These are phyloP conservation scores for Gallirallus australis DNA, from an alignment of 2,797 vertebrate species.

Conservation along the genomic window DNA sequence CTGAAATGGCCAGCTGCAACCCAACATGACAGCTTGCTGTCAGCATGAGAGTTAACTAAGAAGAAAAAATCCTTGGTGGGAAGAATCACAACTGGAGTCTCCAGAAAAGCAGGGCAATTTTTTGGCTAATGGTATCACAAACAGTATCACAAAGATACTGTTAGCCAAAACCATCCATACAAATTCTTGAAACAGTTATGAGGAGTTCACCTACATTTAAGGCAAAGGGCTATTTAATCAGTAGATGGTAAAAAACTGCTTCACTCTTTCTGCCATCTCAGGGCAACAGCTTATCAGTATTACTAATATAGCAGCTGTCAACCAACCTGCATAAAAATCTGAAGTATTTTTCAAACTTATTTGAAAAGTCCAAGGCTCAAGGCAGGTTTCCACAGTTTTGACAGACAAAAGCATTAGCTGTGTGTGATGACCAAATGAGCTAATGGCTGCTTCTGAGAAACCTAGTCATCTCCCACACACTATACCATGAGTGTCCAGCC, in stretches of 20 bases:
- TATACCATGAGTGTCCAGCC: not conserved
- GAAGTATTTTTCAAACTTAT: not conserved
- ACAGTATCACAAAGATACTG: not conserved
- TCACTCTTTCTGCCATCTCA: not conserved
- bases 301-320: not conserved
- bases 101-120: not conserved
- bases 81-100: not conserved
- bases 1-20: fast-evolving
- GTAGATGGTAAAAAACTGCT: not conserved
- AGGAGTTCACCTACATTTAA: not conserved
- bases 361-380: not conserved
- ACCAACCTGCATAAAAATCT: not conserved
- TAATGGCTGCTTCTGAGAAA: not conserved
- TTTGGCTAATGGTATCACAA: not conserved
- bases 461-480: not conserved
- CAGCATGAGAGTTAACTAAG: not conserved
- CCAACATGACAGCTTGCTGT: not conserved
- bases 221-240: not conserved
- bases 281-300: not conserved
- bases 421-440: not conserved
- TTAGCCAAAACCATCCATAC: not conserved
- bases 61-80: not conserved
- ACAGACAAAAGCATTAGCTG: not conserved
- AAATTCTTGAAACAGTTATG: not conserved
- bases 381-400: not conserved